These are phyloP conservation scores for Mesodorylaimus sp. DNA, from an alignment of 2,888 invertebrate species.

Conservation along the genomic window DNA sequence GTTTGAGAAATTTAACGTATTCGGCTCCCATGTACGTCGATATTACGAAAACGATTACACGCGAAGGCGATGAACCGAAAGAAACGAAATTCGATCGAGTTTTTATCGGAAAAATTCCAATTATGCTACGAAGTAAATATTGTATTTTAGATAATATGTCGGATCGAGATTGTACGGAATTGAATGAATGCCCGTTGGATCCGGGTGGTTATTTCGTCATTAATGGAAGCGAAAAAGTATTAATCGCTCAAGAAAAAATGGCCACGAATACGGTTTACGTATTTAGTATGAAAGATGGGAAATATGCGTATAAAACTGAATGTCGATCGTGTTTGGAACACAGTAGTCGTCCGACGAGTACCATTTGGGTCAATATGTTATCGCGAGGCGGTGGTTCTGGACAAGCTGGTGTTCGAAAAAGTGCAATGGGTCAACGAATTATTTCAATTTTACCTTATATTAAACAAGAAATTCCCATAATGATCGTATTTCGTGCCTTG, in stretches of 20 bases:
- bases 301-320: constrained; percentile 95
- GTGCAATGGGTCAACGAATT: constrained; percentile 93
- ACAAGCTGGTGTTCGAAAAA: constrained; percentile 34
- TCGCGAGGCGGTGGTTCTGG: constrained; percentile 83
- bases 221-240: constrained; percentile 91
- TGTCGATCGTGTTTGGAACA: constrained; percentile 83
- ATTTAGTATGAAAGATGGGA: constrained; percentile 97
- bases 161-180: constrained; percentile 95
- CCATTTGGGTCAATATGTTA: constrained; percentile 99
- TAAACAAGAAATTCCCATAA: constrained; percentile 97
- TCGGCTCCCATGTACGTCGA: constrained; percentile 97
- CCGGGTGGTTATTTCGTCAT: constrained; percentile 97
- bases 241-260: constrained; percentile 99
- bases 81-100: constrained; percentile 53
- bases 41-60: constrained; percentile 82
- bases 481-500: constrained; percentile 96
- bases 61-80: constrained; percentile 60
- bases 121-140: constrained; percentile 94
- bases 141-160: constrained; percentile 79
- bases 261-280: constrained; percentile 99
- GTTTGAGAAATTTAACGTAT: constrained; percentile 66
- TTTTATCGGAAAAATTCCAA: constrained; percentile 77
- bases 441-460: constrained; percentile 95
- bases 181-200: constrained; percentile 96
- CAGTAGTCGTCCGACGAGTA: constrained; percentile 78